Conservation (phyloP, 2,888 invertebrate species). For the Cephus nigrinus region DNA sequence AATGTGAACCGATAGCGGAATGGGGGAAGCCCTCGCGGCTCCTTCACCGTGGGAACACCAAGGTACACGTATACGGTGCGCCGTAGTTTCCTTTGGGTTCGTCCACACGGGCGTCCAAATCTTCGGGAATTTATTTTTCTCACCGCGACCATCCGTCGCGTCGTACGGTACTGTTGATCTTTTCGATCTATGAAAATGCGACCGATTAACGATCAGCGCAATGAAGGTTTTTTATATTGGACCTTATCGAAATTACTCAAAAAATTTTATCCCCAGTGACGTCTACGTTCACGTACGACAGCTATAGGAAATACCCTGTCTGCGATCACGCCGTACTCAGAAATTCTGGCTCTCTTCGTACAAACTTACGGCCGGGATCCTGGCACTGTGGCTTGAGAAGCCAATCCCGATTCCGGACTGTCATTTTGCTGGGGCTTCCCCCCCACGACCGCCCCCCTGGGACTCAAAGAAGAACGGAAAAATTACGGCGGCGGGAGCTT, state of each 20-base stretch:
- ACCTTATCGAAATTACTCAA: not conserved
- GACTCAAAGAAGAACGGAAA: not conserved
- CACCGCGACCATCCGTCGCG: not conserved
- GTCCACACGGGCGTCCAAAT: constrained; percentile 27
- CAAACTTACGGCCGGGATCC: not conserved
- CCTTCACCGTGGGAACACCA: constrained; percentile 60
- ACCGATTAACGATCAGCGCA: not conserved
- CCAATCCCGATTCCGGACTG: constrained; percentile 27
- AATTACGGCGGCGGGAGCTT: not conserved
- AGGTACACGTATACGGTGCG: not conserved
- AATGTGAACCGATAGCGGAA: constrained; percentile 56
- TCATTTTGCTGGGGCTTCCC: constrained; percentile 25
- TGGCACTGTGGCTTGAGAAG: not conserved
- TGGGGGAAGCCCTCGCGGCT: constrained; percentile 55
- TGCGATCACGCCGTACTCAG: too few relatives aligned
- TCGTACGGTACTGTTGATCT: not conserved
- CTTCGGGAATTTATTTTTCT: not conserved
- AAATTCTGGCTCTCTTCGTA: not conserved
- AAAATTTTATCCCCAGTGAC: not conserved
- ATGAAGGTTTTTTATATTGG: not conserved
- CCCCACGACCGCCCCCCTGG: not conserved
- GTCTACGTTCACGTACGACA: not conserved
- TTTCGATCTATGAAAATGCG: not conserved
- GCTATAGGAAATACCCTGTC: not conserved
- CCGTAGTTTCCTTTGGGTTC: constrained; percentile 43